These are phyloP conservation scores for Drosophila algonquin DNA, from an alignment of 2,888 invertebrate genomes.

Conservation along the genomic window DNA sequence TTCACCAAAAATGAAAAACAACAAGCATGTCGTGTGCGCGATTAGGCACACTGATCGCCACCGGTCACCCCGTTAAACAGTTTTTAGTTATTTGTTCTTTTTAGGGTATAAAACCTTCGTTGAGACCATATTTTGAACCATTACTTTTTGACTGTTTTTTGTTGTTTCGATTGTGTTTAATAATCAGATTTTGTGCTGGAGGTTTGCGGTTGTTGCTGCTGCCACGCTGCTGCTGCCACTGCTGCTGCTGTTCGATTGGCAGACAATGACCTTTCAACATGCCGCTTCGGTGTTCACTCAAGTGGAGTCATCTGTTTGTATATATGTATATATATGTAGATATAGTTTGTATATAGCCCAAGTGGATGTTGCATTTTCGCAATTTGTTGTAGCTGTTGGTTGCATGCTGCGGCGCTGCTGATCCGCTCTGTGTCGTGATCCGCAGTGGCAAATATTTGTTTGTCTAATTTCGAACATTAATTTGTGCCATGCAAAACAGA, in stretches of 20 bases:
- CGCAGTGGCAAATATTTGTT: slow-evolving; percentile 71
- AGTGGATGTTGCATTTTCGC: slow-evolving; percentile 68
- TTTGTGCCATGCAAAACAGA: slow-evolving; percentile 61
- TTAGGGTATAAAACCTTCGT: neutral
- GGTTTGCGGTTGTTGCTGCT: slow-evolving; percentile 37
- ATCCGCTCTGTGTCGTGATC: slow-evolving; percentile 65
- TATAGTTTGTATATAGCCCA: slow-evolving; percentile 22
- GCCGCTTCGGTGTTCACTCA: slow-evolving; percentile 67
- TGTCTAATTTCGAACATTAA: slow-evolving; percentile 64
- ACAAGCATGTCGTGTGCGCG: too few species aligned
- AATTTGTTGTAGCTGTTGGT: slow-evolving; percentile 65
- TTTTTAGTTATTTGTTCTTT: neutral
- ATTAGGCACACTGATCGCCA: too few species aligned
- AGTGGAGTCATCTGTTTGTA: slow-evolving; percentile 47
- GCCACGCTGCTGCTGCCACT: slow-evolving; percentile 4
- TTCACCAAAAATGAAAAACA: too few species aligned
- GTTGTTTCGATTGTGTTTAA: slow-evolving; percentile 51
- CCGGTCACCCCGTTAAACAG: too few species aligned
- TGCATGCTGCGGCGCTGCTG: slow-evolving; percentile 57
- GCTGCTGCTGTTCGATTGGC: slow-evolving; percentile 64
- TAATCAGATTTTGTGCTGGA: slow-evolving; percentile 63
- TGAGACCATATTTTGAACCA: neutral
- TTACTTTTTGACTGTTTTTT: slow-evolving; percentile 7
- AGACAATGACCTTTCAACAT: slow-evolving; percentile 62
- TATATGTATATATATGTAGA: slow-evolving; percentile 8